Evolutionary conservation across 2,113 vertebrate species (phyloP).

Genomic region (Mesocricetus auratus): DNA sequence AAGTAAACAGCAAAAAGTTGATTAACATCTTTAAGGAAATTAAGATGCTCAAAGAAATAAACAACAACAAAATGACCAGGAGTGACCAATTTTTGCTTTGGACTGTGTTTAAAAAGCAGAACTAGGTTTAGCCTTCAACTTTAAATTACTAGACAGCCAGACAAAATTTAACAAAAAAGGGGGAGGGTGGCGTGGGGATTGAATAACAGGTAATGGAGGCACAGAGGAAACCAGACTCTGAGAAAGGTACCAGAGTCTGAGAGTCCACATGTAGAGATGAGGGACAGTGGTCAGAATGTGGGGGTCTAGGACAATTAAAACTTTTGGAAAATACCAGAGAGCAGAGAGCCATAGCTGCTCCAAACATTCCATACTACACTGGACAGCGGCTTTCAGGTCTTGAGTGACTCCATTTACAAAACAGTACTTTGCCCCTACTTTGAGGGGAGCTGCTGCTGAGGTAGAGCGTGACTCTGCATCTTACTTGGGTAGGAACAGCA

Average conservation of each 20-base stretch:
- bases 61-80: neutral
- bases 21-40: conserved; percentile 41
- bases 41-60: conserved; percentile 56
- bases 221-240: neutral
- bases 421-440: neutral
- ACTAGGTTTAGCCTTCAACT: neutral
- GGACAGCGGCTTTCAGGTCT: neutral
- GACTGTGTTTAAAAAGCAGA: neutral
- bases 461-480: too few species aligned
- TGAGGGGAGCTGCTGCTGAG: neutral
- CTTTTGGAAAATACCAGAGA: neutral
- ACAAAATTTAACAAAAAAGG: neutral
- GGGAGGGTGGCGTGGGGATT: neutral
- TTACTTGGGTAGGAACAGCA: too few species aligned
- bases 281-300: neutral
- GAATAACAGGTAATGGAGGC: neutral
- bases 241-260: neutral
- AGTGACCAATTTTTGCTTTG: conserved; percentile 26
- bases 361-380: too few species aligned
- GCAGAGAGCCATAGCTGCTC: neutral
- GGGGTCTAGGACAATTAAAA: neutral
- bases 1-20: conserved; percentile 35
- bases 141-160: conserved; percentile 31
- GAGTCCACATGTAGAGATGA: neutral
- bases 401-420: neutral